These are phyloP conservation scores for Hylaeus anthracinus DNA, from an alignment of 1,140 invertebrate species.

Conservation along the genomic window DNA sequence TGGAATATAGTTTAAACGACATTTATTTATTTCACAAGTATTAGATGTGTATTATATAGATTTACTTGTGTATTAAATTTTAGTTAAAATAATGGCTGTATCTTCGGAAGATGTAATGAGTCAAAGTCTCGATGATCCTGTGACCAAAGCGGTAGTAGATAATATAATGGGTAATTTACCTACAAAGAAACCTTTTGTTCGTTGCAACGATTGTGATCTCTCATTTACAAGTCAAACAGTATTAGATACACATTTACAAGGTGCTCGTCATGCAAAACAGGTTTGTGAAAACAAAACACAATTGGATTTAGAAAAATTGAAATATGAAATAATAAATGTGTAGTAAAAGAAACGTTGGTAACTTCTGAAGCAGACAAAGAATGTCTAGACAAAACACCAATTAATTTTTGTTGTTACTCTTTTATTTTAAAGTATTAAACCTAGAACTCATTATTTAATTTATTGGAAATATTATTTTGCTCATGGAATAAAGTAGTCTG, in stretches of 20 bases:
- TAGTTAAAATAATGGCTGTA: conserved; percentile 59
- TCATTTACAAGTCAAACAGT: conserved; percentile 80
- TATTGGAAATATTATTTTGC: no score
- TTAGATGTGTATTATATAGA: not conserved
- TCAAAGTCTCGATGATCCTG: conserved; percentile 73
- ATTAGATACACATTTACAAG: conserved; percentile 80
- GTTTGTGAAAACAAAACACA: conserved; percentile 56
- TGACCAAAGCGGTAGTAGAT: conserved; percentile 81
- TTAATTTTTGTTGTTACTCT: no score
- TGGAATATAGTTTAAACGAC: not conserved
- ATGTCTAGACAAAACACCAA: no score
- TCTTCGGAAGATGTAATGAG: conserved; percentile 59
- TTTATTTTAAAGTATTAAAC: no score
- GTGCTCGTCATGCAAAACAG: conserved; percentile 82
- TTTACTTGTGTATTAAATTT: not conserved
- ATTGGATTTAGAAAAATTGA: not conserved
- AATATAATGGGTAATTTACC: conserved; percentile 82
- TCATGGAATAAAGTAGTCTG: no score
- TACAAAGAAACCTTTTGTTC: conserved; percentile 78
- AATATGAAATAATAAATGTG: not conserved
- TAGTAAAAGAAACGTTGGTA: not conserved
- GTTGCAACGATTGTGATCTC: conserved; percentile 80
- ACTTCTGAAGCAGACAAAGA: not conserved
- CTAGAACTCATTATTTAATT: no score
- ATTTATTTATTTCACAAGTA: not conserved